Base-by-base conservation (phyloP, 64 coral and sea anemone species). In the Platygyra sinensis region DNA sequence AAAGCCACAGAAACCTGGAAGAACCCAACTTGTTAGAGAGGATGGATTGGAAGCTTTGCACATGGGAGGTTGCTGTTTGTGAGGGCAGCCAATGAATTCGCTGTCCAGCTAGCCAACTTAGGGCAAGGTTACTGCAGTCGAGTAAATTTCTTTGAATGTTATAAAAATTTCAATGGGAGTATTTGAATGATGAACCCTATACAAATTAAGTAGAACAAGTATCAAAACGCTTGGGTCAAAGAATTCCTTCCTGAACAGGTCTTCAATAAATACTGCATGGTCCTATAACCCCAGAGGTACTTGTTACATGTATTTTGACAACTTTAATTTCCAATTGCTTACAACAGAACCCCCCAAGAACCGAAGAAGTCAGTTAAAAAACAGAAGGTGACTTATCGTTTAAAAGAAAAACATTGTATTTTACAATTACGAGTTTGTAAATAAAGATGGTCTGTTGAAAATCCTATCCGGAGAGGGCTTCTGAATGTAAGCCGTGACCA, bases 21-120 rank as follows among this genome's bases (percentile, higher is more conserved):
- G 71, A 52, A 1, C 10, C 69, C 32, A 63, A 29, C 54, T 51
- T 77, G 54, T 7, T 91, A 1, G 79, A 91, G 22, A 32, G 71
- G 33, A 92, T 87, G 72, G 64, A 50, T 71, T 92, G 14, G 86
- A 92, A 67, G 61, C 83, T 38, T 62, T 92, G 49, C 90, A 92
- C 52, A 92, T 92, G 75, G 90, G 36, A n/a, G 87, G 30, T 75
- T 92, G 57, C 31, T 92, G 31, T 92, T 92, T 73, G 74, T 92
- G 22, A 24, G 76, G 50, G n/a, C n/a, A n/a, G n/a, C n/a, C 82
- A 92, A 5, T 50, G 90, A 69, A 76, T 92, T 75, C n/a, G 74
- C 83, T 67, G 74, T 92, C 15, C 87, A 92, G 77, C 62, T 72
- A 13, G 61, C 50, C 25, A 77, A 75, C 14, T 55, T 92, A 22